A percentile compares a stretch with the other conserved stretches of the same genome.
Evolutionary conservation across 2,888 invertebrate species (phyloP).

Genomic region (Gasteruption jaculator): DNA sequence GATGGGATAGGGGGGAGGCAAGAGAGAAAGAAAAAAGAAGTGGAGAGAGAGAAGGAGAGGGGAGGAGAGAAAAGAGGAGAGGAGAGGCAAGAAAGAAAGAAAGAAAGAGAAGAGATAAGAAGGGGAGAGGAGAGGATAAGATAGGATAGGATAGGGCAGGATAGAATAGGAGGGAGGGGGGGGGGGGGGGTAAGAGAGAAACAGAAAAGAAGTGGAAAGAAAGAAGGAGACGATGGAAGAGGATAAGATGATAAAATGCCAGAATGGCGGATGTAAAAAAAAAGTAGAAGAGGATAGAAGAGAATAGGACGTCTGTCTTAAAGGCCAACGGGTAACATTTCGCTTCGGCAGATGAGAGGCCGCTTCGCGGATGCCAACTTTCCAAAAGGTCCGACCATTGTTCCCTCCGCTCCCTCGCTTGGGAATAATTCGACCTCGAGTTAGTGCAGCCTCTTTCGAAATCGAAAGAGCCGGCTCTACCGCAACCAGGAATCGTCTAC

Average conservation of each 20-base stretch:
- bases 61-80: not conserved
- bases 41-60: not conserved
- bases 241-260: not conserved
- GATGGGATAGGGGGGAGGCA: constrained; percentile 12
- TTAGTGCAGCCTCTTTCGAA: too few species aligned
- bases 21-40: not conserved
- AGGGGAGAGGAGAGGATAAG: not conserved
- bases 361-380: too few species aligned
- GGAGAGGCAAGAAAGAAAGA: not conserved
- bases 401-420: too few species aligned
- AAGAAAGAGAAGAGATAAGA: not conserved
- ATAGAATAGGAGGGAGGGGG: not conserved
- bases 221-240: not conserved
- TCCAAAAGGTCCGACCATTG: too few species aligned
- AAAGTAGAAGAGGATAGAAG: not conserved
- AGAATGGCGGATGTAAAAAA: not conserved
- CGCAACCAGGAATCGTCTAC: too few species aligned
- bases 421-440: too few species aligned
- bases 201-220: not conserved
- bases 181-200: not conserved
- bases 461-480: too few species aligned
- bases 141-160: not conserved
- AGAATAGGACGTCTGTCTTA: not conserved
- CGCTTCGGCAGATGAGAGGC: too few species aligned
- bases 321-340: too few species aligned